Conservation (phyloP, 2,113 vertebrate species). For the Aspiorhynchus laticeps region DNA sequence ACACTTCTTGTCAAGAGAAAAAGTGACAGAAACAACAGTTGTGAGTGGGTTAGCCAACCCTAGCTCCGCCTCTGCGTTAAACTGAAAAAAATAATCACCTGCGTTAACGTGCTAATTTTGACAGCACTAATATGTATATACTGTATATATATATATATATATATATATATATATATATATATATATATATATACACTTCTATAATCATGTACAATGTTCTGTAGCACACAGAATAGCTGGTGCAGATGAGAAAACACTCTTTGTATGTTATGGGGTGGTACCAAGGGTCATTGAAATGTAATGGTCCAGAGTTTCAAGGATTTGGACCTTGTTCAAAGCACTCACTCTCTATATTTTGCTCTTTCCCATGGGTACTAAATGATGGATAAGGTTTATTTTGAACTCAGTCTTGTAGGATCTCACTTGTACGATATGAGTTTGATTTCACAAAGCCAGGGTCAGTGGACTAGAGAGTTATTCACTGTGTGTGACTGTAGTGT, state of each 20-base stretch:
- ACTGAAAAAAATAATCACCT: no score
- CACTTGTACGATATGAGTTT: slow-evolving; percentile 67
- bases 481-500: neutral
- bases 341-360: slow-evolving; percentile 65
- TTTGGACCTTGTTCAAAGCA: slow-evolving; percentile 40
- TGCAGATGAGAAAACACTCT: slow-evolving; percentile 28
- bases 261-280: slow-evolving; percentile 41
- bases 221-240: neutral
- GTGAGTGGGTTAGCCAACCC: no score
- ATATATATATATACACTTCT: no score
- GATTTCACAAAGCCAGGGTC: slow-evolving; percentile 51
- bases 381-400: slow-evolving; percentile 66
- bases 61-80: no score
- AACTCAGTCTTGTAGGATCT: slow-evolving; percentile 63
- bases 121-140: no score
- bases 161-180: no score
- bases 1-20: no score
- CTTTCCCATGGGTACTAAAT: slow-evolving; percentile 57
- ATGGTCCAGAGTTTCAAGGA: slow-evolving; percentile 44
- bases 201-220: no score
- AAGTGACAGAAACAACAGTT: no score
- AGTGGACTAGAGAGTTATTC: slow-evolving; percentile 36
- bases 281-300: slow-evolving; percentile 49
- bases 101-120: no score
- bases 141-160: no score